Conservation (phyloP, 2,797 vertebrate species). For the Leptodactylus fallax region DNA sequence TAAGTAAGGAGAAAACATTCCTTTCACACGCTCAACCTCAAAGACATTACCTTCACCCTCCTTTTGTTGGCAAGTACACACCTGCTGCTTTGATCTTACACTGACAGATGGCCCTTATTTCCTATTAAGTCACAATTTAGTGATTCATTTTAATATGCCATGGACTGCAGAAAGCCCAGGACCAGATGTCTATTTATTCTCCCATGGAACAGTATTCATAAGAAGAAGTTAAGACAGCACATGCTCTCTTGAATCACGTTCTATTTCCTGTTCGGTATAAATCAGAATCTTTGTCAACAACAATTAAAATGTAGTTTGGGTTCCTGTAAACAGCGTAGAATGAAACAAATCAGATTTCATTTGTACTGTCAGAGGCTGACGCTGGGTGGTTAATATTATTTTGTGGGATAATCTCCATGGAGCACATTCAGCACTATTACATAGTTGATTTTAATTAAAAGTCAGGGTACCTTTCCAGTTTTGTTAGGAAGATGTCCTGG, state of each 20-base stretch:
- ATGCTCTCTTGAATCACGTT: conserved; percentile 61
- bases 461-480: conserved; percentile 79
- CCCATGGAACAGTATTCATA: conserved; percentile 70
- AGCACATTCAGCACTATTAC: conserved; percentile 75
- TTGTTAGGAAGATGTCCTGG: conserved; percentile 76
- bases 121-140: conserved; percentile 78
- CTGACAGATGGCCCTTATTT: conserved; percentile 81
- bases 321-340: conserved; percentile 71
- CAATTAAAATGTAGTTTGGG: conserved; percentile 75
- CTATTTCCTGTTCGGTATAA: conserved; percentile 68
- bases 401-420: conserved; percentile 71
- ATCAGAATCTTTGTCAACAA: conserved; percentile 78
- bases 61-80: conserved; percentile 71
- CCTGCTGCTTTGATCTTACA: conserved; percentile 75
- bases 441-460: conserved; percentile 84
- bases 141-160: conserved; percentile 79
- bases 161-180: conserved; percentile 73
- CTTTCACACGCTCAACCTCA: conserved; percentile 75
- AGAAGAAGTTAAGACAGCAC: conserved; percentile 71
- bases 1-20: conserved; percentile 66
- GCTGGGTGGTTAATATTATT: conserved; percentile 73
- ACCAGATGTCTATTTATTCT: conserved; percentile 70
- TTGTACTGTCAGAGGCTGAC: conserved; percentile 77
- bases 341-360: conserved; percentile 80
- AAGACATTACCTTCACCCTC: conserved; percentile 77